phyloP scores from a whole-genome alignment of 2,888 invertebrate genomes.

The Leptopilina syphax region DNA sequence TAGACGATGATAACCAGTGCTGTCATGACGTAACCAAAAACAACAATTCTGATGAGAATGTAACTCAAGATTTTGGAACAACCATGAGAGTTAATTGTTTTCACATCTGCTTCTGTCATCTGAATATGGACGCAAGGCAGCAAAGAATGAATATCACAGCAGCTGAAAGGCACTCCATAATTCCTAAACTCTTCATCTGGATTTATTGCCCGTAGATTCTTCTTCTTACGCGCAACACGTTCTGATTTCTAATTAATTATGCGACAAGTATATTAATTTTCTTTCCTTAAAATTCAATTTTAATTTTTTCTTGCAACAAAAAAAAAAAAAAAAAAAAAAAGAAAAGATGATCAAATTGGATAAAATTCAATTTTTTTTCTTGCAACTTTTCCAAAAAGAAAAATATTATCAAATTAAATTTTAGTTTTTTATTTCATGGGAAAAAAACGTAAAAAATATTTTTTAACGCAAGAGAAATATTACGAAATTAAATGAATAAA shows the following conservation, averaged over 20 bases:
- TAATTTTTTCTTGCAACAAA: not conserved
- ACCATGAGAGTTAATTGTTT: conserved; percentile 66
- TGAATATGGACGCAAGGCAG: conserved; percentile 65
- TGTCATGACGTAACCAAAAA: conserved; percentile 69
- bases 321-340: not conserved
- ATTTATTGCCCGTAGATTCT: conserved; percentile 56
- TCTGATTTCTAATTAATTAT: conserved; percentile 56
- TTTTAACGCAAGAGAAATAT: no score
- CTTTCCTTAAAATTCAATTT: not conserved
- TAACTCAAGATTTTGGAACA: conserved; percentile 64
- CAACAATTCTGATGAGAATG: conserved; percentile 63
- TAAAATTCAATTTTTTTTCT: no score
- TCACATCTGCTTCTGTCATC: conserved; percentile 58
- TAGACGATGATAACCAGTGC: conserved; percentile 64
- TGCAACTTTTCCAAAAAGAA: no score
- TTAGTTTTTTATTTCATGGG: no score
- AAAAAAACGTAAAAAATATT: no score
- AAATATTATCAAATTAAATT: no score
- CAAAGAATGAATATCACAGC: conserved; percentile 63
- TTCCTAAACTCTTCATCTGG: conserved; percentile 61
- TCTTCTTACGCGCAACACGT: conserved; percentile 63
- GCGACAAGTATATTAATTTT: conserved; percentile 3
- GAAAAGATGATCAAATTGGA: no score
- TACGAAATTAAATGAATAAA: no score
- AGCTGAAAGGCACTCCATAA: conserved; percentile 69